Evolutionary conservation across 2,888 invertebrate species (phyloP).

Genomic region (Linhomoeus sp.): DNA sequence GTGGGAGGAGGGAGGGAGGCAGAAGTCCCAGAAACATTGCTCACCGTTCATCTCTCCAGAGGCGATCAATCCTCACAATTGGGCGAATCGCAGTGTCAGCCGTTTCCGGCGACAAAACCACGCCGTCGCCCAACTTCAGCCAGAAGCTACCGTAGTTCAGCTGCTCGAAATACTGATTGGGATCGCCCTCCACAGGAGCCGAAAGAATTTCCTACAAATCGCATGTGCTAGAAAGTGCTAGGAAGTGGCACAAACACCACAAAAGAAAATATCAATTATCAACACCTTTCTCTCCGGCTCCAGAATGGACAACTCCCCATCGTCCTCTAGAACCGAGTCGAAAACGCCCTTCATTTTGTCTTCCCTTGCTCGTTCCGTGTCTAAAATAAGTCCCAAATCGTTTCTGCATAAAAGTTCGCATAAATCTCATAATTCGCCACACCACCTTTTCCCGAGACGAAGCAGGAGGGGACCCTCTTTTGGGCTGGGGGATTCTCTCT

Average conservation of each 20-base stretch:
- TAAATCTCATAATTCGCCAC: too few relatives aligned
- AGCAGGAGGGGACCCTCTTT: constrained; percentile 61
- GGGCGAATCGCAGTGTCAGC: not conserved
- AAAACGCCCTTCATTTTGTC: not conserved
- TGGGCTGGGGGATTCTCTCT: constrained; percentile 58
- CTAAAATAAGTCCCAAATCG: too few relatives aligned
- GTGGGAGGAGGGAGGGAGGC: not conserved
- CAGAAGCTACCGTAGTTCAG: constrained; percentile 42
- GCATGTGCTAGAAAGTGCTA: too few relatives aligned
- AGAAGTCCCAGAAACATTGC: constrained; percentile 25
- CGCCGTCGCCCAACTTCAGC: constrained; percentile 53
- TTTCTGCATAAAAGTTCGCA: too few relatives aligned
- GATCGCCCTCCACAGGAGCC: too few relatives aligned
- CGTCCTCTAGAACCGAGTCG: too few relatives aligned
- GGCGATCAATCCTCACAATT: constrained; percentile 73
- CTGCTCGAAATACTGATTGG: constrained; percentile 82
- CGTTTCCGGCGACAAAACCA: constrained; percentile 47
- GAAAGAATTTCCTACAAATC: too few relatives aligned
- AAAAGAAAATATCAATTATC: too few relatives aligned
- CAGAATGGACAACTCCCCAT: not conserved
- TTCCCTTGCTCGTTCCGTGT: not conserved
- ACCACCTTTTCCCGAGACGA: constrained; percentile 41
- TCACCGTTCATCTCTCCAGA: constrained; percentile 78
- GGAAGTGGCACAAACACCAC: too few relatives aligned
- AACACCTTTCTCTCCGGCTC: not conserved